phyloP scores from a whole-genome alignment of 1,140 invertebrate species.

The Papilio machaon region DNA sequence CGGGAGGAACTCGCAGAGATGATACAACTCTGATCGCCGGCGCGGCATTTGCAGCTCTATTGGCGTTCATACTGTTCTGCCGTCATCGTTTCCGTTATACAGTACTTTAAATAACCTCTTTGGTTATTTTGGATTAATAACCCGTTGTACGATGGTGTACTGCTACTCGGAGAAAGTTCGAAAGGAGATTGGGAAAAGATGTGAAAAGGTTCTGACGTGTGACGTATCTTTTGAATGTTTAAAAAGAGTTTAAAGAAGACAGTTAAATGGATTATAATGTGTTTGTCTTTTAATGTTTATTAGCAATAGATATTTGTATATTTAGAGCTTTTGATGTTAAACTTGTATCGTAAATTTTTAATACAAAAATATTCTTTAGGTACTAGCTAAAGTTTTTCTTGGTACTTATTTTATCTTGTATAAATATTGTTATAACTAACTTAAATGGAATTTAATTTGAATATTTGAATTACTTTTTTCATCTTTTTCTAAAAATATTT shows the following conservation, averaged over 20 bases:
- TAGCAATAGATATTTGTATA: neutral
- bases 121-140: neutral
- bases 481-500: too few relatives aligned
- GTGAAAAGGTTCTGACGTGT: neutral
- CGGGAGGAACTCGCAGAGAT: slow-evolving; percentile 64
- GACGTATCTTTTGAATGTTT: neutral
- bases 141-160: neutral
- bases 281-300: neutral
- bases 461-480: too few relatives aligned
- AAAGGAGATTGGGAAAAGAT: neutral
- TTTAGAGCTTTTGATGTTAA: neutral
- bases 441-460: too few relatives aligned
- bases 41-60: slow-evolving; percentile 68
- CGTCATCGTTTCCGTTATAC: slow-evolving; percentile 64
- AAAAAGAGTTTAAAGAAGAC: neutral
- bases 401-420: too few relatives aligned
- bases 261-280: neutral
- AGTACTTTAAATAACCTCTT: slow-evolving; percentile 52
- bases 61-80: slow-evolving; percentile 72
- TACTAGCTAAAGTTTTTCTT: neutral
- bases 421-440: too few relatives aligned
- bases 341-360: neutral
- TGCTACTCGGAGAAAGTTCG: neutral
- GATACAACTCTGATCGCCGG: slow-evolving; percentile 70
- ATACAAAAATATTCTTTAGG: too few relatives aligned